These are phyloP conservation scores for Chouioia cunea DNA, from an alignment of 2,888 invertebrate genomes.

Conservation along the genomic window DNA sequence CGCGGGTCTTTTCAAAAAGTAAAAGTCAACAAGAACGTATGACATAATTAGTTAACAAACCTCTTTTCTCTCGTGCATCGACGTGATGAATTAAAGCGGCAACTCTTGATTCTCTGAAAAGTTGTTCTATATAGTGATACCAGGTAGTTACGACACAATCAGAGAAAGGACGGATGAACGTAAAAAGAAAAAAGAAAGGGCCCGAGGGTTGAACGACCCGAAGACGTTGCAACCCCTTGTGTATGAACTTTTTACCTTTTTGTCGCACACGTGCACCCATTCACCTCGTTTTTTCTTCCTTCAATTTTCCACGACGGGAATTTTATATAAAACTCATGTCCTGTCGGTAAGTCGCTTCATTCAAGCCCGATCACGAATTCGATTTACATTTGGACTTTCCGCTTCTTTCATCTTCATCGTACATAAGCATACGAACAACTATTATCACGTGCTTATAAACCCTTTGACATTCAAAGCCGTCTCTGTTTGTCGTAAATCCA, in stretches of 20 bases:
- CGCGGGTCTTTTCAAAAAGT: no score
- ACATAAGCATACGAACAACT: not conserved
- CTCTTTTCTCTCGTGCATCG: no score
- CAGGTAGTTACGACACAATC: constrained; percentile 26
- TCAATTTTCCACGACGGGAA: constrained; percentile 14
- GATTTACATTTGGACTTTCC: constrained; percentile 11
- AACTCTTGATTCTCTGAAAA: no score
- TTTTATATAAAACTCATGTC: constrained; percentile 41
- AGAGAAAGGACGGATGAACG: constrained; percentile 5
- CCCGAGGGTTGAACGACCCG: constrained; percentile 55
- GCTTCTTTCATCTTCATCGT: constrained; percentile 10
- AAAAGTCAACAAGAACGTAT: no score
- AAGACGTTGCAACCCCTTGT: constrained; percentile 42
- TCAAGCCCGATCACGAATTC: constrained; percentile 53
- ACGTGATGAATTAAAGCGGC: no score
- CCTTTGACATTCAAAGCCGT: no score
- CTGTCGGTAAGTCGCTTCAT: constrained; percentile 52
- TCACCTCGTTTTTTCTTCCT: constrained; percentile 3
- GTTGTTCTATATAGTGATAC: not conserved
- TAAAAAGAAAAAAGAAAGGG: constrained; percentile 40
- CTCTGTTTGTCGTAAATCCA: no score
- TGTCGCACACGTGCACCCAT: constrained; percentile 1
- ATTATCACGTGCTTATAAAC: constrained; percentile 10
- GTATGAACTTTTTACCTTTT: constrained; percentile 36
- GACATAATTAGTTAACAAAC: no score